Conservation (phyloP, 2,888 invertebrate species). For the Chalcis sispes region DNA sequence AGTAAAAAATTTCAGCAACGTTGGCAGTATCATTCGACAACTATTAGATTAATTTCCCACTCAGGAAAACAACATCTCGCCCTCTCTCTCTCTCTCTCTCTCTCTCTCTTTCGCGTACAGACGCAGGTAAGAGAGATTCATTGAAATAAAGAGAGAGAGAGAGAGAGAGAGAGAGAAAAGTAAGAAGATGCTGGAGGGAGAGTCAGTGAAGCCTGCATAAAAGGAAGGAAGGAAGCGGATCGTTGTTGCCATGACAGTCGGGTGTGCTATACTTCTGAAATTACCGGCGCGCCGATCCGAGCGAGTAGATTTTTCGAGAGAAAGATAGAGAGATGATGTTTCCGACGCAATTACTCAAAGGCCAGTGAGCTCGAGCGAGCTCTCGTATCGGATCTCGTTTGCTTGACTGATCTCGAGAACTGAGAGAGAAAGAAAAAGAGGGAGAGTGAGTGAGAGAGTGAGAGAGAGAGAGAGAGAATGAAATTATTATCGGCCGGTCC, state of each 20-base stretch:
- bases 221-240: conserved; percentile 56
- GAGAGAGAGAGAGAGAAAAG: no score
- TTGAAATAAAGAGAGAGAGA: no score
- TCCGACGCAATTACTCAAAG: conserved; percentile 69
- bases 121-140: no score
- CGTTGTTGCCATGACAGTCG: conserved; percentile 66
- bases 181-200: no score
- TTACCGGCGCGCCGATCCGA: conserved; percentile 14
- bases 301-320: no score
- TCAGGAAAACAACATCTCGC: no score
- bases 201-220: neutral
- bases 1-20: no score
- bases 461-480: conserved; percentile 1
- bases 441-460: no score
- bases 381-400: conserved; percentile 71
- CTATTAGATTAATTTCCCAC: no score
- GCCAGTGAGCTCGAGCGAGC: conserved; percentile 69
- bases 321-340: conserved; percentile 16
- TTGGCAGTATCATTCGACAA: no score
- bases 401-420: conserved; percentile 60
- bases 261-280: conserved; percentile 4
- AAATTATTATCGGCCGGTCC: neutral
- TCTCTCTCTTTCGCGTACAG: no score
- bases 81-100: no score
- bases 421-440: conserved; percentile 2